Base-by-base conservation (phyloP, 2,113 vertebrate species). In the Apteryx owenii region DNA sequence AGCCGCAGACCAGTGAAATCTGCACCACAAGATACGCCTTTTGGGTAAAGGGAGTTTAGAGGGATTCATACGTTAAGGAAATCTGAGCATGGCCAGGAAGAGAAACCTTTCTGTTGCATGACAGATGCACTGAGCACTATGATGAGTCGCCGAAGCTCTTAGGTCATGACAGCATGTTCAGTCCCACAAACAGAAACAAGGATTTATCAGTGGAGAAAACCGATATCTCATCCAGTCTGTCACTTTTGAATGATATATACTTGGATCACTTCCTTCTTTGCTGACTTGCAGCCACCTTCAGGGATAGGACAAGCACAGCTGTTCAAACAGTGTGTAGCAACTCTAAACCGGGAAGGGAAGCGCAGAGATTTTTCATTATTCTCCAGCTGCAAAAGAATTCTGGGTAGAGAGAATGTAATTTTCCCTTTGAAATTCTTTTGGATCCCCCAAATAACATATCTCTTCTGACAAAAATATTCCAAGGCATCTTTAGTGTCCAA, bases 261-360 rank as follows among this genome's bases (percentile, higher is more conserved):
- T 91, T 53, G 54, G 60, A 75, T 85, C 85, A n/a, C 75, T 91
- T 93, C 73, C 71, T 82, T 62, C 78, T 94, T 60, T 51, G 40
- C 60, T 71, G 81, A 95, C 71, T 93, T 81, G 81, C 42, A 91
- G 36, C 87, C 93, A 95, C 89, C 60, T 95, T 96, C 42, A 89
- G 81, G 79, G 87, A 70, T 93, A 60, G 85, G 62, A 85, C 82
- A 73, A 94, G 28, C 68, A 9, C 96, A 97, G 89, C 95, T 97
- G 96, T 97, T 93, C 83, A 97, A 97, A 97, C 94, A 97, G 70
- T 22, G 11, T 36, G 50, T 5, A 94, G 95, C 95, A 97, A 97
- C 85, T 61, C 68, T 93, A 95, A 95, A 94, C 89, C 81, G 28
- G 44, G 51, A 42, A 78, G 83, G 68, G 75, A 94, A 94, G 33